phyloP scores from a whole-genome alignment of 2,797 vertebrate genomes.

The Enteromius thamalakanensis region DNA sequence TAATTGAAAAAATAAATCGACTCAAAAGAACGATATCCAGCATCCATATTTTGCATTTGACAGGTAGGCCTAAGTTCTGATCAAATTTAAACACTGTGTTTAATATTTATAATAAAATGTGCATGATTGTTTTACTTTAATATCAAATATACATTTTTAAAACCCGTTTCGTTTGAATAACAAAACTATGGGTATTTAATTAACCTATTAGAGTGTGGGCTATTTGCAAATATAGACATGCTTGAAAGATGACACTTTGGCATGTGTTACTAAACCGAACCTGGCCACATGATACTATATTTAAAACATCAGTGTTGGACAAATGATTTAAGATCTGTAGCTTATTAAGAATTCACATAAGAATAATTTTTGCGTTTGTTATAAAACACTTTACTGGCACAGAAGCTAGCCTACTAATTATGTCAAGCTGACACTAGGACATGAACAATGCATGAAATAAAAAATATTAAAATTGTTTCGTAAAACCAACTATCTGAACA shows the following conservation, averaged over 20 bases:
- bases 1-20: no score
- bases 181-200: background rate
- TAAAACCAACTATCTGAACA: background rate
- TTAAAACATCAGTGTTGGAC: constrained; percentile 32
- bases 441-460: background rate
- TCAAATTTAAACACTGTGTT: background rate
- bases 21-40: background rate
- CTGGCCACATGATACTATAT: constrained; percentile 30
- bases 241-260: constrained; percentile 52
- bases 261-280: constrained; percentile 44
- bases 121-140: background rate
- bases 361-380: no score
- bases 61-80: background rate
- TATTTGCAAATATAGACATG: background rate
- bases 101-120: background rate
- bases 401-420: background rate
- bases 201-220: background rate
- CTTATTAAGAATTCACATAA: background rate
- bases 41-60: background rate
- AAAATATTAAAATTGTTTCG: background rate
- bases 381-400: background rate
- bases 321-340: background rate
- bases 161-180: background rate
- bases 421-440: background rate
- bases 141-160: background rate